Percentiles rank a stretch among this genome's conserved stretches.
Conservation (phyloP, 2,113 vertebrate species). For the Eulemur macaco region DNA sequence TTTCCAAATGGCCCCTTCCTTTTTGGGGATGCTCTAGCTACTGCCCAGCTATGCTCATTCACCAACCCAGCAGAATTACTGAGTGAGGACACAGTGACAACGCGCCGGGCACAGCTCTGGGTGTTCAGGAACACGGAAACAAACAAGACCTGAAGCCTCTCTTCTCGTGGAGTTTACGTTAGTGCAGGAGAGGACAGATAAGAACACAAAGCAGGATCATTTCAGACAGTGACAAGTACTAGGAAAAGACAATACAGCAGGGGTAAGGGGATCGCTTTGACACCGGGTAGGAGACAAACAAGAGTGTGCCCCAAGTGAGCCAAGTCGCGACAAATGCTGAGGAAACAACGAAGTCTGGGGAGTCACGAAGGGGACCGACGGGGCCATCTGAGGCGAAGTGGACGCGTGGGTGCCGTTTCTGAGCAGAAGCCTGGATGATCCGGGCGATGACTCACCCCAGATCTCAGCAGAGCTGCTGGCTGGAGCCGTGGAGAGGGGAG, state of each 20-base stretch:
- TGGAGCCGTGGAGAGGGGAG: neutral
- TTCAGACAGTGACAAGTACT: neutral
- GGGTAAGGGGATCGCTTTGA: neutral
- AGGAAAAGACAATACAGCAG: neutral
- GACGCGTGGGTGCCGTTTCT: fast-evolving
- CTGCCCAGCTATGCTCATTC: fast-evolving
- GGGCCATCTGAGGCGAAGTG: fast-evolving
- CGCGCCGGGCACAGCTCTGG: fast-evolving
- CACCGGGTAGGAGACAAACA: fast-evolving
- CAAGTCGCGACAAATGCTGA: fast-evolving
- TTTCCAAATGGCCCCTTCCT: fast-evolving
- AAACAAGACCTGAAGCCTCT: neutral
- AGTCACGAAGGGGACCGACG: fast-evolving
- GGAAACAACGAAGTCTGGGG: neutral
- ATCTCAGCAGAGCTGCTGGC: neutral
- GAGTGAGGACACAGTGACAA: neutral
- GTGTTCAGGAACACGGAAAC: too few species aligned
- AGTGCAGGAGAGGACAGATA: neutral
- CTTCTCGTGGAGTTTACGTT: fast-evolving
- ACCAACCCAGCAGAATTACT: fast-evolving
- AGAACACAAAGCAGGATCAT: neutral
- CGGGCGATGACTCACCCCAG: neutral
- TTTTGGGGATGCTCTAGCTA: neutral
- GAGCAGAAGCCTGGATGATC: neutral
- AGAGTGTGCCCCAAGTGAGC: neutral